Evolutionary conservation across 2,113 vertebrate species (phyloP).

Genomic region (Hyperopisus bebe): DNA sequence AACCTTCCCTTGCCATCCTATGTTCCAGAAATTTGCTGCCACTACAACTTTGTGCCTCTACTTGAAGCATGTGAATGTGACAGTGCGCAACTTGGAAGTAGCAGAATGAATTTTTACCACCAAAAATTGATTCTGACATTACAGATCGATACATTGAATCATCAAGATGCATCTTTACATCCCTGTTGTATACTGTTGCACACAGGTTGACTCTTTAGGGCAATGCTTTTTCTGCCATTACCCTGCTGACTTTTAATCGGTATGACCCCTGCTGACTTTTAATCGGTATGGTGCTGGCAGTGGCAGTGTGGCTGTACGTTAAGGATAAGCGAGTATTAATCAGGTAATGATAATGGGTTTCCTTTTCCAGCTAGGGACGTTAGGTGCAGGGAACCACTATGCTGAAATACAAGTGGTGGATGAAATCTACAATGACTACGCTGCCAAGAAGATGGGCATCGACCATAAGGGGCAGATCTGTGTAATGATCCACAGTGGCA

Average conservation of each 20-base stretch:
- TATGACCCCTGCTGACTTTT: background rate
- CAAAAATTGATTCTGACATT: background rate
- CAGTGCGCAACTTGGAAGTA: background rate
- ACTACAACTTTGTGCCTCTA: background rate
- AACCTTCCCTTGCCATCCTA: background rate
- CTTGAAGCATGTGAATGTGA: background rate
- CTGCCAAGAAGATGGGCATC: constrained; percentile 97
- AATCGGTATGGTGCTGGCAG: background rate
- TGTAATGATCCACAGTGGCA: constrained; percentile 99
- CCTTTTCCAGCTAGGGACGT: constrained; percentile 74
- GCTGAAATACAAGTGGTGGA: constrained; percentile 97
- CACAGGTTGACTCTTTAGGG: background rate
- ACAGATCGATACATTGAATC: background rate
- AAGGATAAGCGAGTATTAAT: background rate
- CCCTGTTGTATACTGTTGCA: background rate
- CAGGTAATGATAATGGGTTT: background rate
- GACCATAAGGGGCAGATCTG: constrained; percentile 97
- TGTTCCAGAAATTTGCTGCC: background rate
- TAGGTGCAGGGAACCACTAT: constrained; percentile 96
- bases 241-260: background rate
- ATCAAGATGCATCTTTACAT: background rate
- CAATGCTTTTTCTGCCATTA: background rate
- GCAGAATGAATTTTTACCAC: background rate
- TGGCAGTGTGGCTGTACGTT: background rate
- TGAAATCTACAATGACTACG: constrained; percentile 94